Conservation (phyloP, 2,888 invertebrate genomes). For the Coecobrya sp. region DNA sequence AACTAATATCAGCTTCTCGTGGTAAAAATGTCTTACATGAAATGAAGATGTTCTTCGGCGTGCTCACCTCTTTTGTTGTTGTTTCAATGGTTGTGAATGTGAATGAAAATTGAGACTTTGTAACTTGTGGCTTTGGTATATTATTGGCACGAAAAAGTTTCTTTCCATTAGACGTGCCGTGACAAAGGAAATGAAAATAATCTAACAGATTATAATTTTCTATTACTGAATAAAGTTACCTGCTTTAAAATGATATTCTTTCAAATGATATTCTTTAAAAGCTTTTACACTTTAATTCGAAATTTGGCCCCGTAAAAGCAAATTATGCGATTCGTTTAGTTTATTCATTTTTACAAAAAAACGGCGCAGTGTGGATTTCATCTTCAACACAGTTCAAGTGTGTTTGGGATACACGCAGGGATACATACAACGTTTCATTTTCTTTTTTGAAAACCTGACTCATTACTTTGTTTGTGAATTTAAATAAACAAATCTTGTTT, state of each 20-base stretch:
- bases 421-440: neutral
- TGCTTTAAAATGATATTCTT: neutral
- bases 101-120: constrained; percentile 70
- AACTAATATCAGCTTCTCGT: constrained; percentile 26
- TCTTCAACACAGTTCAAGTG: constrained; percentile 29
- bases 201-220: neutral
- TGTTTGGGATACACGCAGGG: constrained; percentile 39
- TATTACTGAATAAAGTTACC: neutral
- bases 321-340: neutral
- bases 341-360: neutral
- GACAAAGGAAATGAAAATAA: constrained; percentile 61
- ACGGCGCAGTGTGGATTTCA: constrained; percentile 56
- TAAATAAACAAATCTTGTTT: constrained; percentile 6
- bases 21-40: constrained; percentile 31
- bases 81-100: neutral
- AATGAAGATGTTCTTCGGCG: neutral
- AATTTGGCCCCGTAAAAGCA: constrained; percentile 43
- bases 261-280: constrained; percentile 18
- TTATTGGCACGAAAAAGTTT: constrained; percentile 31
- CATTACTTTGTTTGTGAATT: constrained; percentile 4
- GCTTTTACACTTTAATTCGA: constrained; percentile 67
- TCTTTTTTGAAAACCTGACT: neutral
- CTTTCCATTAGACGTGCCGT: constrained; percentile 50
- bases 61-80: neutral
- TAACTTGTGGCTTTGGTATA: constrained; percentile 64